A percentile compares a stretch with the other conserved stretches of the same genome.
phyloP scores from a whole-genome alignment of 2,888 invertebrate species.

The Xestia xanthographa region DNA sequence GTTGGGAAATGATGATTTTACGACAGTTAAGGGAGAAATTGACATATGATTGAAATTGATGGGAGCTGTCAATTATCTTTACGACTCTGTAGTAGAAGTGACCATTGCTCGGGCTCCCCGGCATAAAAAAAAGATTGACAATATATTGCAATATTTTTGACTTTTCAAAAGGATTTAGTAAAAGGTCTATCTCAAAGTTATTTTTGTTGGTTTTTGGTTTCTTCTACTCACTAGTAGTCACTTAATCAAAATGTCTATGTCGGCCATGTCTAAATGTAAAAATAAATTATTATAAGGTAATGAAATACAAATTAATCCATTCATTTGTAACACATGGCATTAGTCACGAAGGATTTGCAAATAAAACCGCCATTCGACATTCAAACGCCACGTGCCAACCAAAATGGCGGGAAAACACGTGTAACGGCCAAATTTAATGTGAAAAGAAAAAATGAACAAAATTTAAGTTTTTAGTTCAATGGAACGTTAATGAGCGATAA shows the following conservation, averaged over 20 bases:
- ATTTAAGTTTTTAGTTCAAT: slow-evolving; percentile 53
- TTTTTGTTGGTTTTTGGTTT: too few species aligned
- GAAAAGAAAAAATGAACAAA: slow-evolving; percentile 24
- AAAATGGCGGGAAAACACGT: slow-evolving; percentile 10
- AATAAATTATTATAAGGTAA: not conserved
- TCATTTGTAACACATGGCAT: not conserved
- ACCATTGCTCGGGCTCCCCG: not conserved
- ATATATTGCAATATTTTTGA: not conserved
- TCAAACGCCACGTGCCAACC: slow-evolving; percentile 16
- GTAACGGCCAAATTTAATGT: slow-evolving; percentile 20
- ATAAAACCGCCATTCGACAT: slow-evolving; percentile 2
- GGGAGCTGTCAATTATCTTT: not conserved
- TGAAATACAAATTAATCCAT: not conserved
- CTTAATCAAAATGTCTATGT: not conserved
- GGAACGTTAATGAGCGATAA: slow-evolving; percentile 47
- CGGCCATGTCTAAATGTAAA: not conserved
- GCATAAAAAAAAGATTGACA: not conserved
- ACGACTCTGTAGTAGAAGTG: not conserved
- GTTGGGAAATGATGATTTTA: not conserved
- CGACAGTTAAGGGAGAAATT: not conserved
- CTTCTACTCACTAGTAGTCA: too few species aligned
- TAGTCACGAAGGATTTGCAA: not conserved
- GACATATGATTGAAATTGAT: not conserved
- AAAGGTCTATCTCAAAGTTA: not conserved
- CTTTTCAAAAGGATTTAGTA: not conserved